Evolutionary conservation across 2,888 invertebrate species (phyloP).

Genomic region (Macrosiphum euphorbiae): DNA sequence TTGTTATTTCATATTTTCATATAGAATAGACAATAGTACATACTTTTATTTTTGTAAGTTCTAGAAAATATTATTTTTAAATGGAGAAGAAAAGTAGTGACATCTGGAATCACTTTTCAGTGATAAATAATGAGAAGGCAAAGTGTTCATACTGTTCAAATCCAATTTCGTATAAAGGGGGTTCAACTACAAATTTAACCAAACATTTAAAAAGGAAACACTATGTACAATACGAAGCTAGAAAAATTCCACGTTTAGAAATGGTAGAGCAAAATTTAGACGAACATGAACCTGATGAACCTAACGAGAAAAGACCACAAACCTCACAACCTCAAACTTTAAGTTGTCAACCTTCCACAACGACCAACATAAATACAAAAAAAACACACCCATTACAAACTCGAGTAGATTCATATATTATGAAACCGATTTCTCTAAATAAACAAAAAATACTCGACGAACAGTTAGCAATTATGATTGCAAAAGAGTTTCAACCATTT

Average conservation of each 20-base stretch:
- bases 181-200: slow-evolving; percentile 36
- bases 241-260: slow-evolving; percentile 37
- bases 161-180: slow-evolving; percentile 35
- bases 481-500: slow-evolving; percentile 65
- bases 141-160: slow-evolving; percentile 42
- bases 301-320: slow-evolving; percentile 38
- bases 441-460: slow-evolving; percentile 40
- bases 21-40: neutral
- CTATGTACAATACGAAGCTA: slow-evolving; percentile 30
- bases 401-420: slow-evolving; percentile 24
- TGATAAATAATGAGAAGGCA: slow-evolving; percentile 38
- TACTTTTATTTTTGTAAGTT: too few species aligned
- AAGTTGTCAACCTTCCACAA: slow-evolving; percentile 31
- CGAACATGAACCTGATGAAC: slow-evolving; percentile 29
- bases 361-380: slow-evolving; percentile 20
- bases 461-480: slow-evolving; percentile 52
- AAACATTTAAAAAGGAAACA: slow-evolving; percentile 46
- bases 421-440: slow-evolving; percentile 30
- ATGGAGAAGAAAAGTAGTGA: slow-evolving; percentile 37
- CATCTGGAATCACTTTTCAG: slow-evolving; percentile 33
- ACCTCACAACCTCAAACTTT: slow-evolving; percentile 39
- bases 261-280: slow-evolving; percentile 41
- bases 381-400: slow-evolving; percentile 29
- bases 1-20: neutral
- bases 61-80: neutral